Conservation (phyloP, 2,113 vertebrate genomes). For the Malurus cyaneus region DNA sequence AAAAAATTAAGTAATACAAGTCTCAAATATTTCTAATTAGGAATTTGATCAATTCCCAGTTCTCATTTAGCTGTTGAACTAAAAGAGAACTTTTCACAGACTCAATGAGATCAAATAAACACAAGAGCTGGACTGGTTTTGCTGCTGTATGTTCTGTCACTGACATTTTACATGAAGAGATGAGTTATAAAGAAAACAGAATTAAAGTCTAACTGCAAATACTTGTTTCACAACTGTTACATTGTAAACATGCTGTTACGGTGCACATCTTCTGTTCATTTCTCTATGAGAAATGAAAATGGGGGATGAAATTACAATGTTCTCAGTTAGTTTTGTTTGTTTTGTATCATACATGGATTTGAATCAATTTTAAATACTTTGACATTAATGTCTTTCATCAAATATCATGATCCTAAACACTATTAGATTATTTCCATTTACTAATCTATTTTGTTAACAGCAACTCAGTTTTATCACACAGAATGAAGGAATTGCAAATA, state of each 20-base stretch:
- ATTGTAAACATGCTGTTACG: not conserved
- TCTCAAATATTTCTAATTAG: not conserved
- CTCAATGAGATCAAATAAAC: constrained; percentile 55
- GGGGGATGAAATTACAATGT: not conserved
- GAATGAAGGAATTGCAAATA: not conserved
- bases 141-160: constrained; percentile 43
- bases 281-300: constrained; percentile 13
- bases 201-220: constrained; percentile 23
- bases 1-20: not conserved
- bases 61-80: constrained; percentile 32
- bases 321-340: not conserved
- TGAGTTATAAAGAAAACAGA: not conserved
- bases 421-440: constrained; percentile 1
- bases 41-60: not conserved
- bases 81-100: not conserved
- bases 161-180: constrained; percentile 11
- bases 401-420: constrained; percentile 4
- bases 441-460: constrained; percentile 25
- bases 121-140: constrained; percentile 76
- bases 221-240: not conserved
- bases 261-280: not conserved
- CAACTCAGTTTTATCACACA: not conserved
- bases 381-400: not conserved
- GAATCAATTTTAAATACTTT: not conserved
- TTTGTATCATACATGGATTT: not conserved